These are phyloP conservation scores for Leucoraja erinaceus DNA, from an alignment of 2,113 vertebrate species.

Conservation along the genomic window DNA sequence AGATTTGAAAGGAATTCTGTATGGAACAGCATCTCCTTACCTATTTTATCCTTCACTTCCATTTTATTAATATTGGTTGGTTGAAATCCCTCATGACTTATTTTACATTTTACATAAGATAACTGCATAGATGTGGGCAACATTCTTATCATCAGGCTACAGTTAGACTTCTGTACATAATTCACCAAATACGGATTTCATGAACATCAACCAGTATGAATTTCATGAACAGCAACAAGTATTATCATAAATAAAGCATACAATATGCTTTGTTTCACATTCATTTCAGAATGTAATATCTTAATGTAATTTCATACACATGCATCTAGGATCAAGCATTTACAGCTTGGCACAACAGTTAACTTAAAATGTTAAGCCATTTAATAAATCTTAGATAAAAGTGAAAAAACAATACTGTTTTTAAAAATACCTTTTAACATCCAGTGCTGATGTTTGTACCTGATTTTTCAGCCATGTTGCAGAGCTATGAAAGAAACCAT, in stretches of 20 bases:
- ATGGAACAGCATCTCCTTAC: no score
- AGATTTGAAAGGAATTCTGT: no score
- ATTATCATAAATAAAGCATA: neutral
- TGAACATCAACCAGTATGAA: neutral
- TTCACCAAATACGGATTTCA: neutral
- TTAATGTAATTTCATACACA: no score
- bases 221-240: neutral
- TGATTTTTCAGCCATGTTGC: conserved; percentile 79
- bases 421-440: conserved; percentile 69
- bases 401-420: neutral
- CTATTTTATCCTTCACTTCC: no score
- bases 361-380: neutral
- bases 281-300: neutral
- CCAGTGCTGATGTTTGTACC: conserved; percentile 63
- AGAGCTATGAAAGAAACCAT: conserved; percentile 68
- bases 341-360: neutral
- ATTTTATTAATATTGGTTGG: no score
- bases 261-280: neutral
- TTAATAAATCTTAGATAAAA: neutral
- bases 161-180: neutral
- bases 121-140: neutral
- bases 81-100: no score
- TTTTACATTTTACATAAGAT: neutral
- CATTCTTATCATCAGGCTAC: conserved; percentile 21
- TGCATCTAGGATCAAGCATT: neutral